Evolutionary conservation across 1,140 invertebrate genomes (phyloP), one percentile per base, ranked within the genome.

Genomic region (Luehdorfia chinensis): DNA sequence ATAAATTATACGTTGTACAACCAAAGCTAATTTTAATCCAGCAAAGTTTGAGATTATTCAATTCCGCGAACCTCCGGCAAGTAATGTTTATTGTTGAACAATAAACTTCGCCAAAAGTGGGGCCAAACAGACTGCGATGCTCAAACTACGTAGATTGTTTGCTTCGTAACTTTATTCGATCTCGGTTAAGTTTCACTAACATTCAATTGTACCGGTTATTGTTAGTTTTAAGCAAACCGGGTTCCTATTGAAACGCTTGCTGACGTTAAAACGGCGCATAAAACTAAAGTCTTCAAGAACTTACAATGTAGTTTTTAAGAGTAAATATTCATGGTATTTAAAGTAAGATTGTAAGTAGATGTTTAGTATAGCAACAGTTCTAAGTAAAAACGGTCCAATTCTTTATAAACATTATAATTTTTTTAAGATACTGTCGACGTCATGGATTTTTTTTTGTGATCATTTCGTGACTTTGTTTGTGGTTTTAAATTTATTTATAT

Each of bases 21-120:
- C 28, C 39, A 28, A 16, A 28, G 39, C 9, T 43, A 43, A 43
- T 43, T 43, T 43, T 43, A 41, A 41, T 41, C 37, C 37, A 4
- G 37, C 23, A 12, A 41, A 28, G 37, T 41, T 41, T 16, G 23
- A 13, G 19, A 30, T 30, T 30, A 18, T 43, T 43, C 25, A 27
- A 28, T 43, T 43, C 3, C n/a, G n/a, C 25, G 39, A 43, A 16
- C 8, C 14, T 16, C 13, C 23, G 13, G 39, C 25, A 28, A 25
- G 16, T 12, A 14, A 8, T 43, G 39, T 43, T 43, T 43, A 43
- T 43, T 43, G 39, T 43, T 30, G 5, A 43, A 43, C 39, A 30
- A 43, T 30, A 43, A 43, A 43, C 25, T 30, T 28, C 18, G 13
- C 14, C 6, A 7, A 43, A 43, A 41, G 21, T 28, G 37, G 37